Evolutionary conservation across 2,113 vertebrate species (phyloP).

Genomic region (Nansenia antarctica): DNA sequence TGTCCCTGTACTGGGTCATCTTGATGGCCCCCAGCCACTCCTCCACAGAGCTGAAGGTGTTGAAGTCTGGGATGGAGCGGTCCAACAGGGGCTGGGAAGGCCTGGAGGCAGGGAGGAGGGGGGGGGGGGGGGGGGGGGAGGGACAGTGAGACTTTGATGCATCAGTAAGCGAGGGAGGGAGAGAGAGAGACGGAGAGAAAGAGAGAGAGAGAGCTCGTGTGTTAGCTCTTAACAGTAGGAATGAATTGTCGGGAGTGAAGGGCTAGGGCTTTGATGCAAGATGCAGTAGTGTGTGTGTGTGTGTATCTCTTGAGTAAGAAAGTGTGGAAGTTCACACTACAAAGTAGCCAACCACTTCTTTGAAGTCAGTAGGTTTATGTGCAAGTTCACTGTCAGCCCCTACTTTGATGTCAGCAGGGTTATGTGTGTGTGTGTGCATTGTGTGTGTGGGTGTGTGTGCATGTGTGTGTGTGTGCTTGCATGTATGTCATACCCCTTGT

Average conservation of each 20-base stretch:
- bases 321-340: constrained; percentile 4
- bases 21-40: constrained; percentile 98
- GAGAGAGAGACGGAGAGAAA: not conserved
- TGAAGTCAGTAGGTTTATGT: no score
- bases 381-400: no score
- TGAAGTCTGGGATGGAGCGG: constrained; percentile 97
- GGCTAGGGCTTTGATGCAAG: constrained; percentile 37
- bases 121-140: not conserved
- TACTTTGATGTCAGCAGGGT: no score
- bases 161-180: not conserved
- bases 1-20: constrained; percentile 98
- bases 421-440: no score
- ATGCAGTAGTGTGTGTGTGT: constrained; percentile 44
- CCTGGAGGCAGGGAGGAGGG: constrained; percentile 65
- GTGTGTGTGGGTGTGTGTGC: no score
- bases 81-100: constrained; percentile 98
- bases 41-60: constrained; percentile 96
- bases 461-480: no score
- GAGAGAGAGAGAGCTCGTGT: not conserved
- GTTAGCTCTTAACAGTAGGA: not conserved
- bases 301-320: constrained; percentile 43
- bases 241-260: not conserved
- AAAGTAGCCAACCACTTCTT: constrained; percentile 21
- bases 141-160: not conserved
- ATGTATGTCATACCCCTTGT: no score